Base-by-base conservation (phyloP, 2,113 vertebrate genomes). In the Cyprinodon brontotheroides region DNA sequence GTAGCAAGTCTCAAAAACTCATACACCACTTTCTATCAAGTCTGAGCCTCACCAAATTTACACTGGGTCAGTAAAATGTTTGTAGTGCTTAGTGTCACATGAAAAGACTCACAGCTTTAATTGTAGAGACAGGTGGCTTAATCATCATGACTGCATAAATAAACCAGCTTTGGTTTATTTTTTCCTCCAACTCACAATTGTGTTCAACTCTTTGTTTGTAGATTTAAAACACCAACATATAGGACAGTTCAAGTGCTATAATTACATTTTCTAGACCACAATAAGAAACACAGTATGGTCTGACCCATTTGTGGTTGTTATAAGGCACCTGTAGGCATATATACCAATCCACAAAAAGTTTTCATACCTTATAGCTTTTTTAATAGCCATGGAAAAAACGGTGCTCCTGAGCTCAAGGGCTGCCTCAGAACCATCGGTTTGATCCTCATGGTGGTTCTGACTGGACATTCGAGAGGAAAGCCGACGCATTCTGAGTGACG, bases 321-420 rank as follows among this genome's bases (percentile, higher is more conserved):
- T n/a, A 9, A 5, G 50, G 50, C 20, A 15, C 20, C 50, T 53
- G 50, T 53, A 20, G 50, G 50, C 50, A 15, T 9, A 2, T 57
- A 9, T 3, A n/a, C 8, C 50, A 57, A 1, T 22, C n/a, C 9
- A 13, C 10, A 36, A 61, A 8, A 10, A 6, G n/a, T n/a, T 1
- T 71, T 82, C 69, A 5, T 89, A 94, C 94, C 93, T 14, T 43
- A 92, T 75, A 15, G 92, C 87, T 89, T 68, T 93, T 73, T 92
- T 95, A 39, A 91, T 79, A 3, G 47, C 48, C 92, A 95, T 92
- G 61, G 86, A 88, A 75, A 92, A 63, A 0, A 91, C 83, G 6
- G 77, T 71, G 60, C 69, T 78, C 59, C 72, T 82, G 48, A 93
- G 63, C 20, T 93, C 90, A 60, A 2, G 80, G 4, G 63, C 40